Conservation (phyloP, 2,888 invertebrate species). For the Lymantria dispar region DNA sequence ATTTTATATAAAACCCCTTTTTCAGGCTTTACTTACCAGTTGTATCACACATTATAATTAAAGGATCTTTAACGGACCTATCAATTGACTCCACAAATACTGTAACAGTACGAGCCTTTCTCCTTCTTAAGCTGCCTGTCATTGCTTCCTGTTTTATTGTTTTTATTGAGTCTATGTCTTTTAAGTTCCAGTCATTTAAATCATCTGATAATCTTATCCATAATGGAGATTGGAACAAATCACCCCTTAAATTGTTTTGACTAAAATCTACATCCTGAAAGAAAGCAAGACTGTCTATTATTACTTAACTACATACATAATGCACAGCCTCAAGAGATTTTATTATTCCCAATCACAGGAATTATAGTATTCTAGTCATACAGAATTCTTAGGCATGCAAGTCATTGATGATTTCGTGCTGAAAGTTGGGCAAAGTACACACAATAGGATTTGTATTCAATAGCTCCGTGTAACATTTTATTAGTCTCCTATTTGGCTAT, state of each 20-base stretch:
- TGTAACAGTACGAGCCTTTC: constrained; percentile 63
- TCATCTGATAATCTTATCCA: constrained; percentile 61
- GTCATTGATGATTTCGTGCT: too few relatives aligned
- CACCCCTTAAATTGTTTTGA: constrained; percentile 51
- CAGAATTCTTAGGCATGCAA: too few relatives aligned
- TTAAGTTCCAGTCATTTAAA: constrained; percentile 46
- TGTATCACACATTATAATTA: constrained; percentile 63
- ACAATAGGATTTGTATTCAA: too few relatives aligned
- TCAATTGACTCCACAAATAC: constrained; percentile 71
- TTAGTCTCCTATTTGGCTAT: too few relatives aligned
- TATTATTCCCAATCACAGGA: too few relatives aligned
- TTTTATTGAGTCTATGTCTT: constrained; percentile 59
- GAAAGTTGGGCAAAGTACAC: too few relatives aligned
- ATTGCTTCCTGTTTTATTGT: constrained; percentile 62
- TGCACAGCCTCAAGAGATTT: too few relatives aligned
- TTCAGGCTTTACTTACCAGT: constrained; percentile 46
- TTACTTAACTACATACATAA: too few relatives aligned
- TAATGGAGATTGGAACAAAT: constrained; percentile 63
- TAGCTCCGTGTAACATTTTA: too few relatives aligned
- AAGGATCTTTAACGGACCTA: constrained; percentile 66
- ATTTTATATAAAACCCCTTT: too few relatives aligned
- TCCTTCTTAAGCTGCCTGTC: constrained; percentile 52
- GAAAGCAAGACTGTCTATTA: not conserved
- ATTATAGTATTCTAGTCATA: too few relatives aligned
- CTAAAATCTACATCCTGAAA: constrained; percentile 66